Base-by-base conservation (phyloP, 2,888 invertebrate genomes). In the Drosophila subquinaria region DNA sequence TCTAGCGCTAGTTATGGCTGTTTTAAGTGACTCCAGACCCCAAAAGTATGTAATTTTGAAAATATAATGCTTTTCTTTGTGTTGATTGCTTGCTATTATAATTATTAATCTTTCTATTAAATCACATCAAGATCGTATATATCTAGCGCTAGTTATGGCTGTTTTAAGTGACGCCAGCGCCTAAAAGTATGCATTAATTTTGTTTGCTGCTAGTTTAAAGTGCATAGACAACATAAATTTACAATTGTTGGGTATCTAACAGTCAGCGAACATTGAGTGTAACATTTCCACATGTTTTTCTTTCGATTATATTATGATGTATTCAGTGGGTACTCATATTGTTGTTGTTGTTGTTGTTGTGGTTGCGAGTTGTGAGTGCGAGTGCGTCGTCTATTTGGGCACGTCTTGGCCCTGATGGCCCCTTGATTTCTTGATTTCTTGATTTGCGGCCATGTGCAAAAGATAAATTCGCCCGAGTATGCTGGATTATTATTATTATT, bases 341-440 rank as follows among this genome's bases (percentile, higher is more conserved):
- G 13, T 10, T 17, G 6, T 17, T 52, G 27, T 36, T 48, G 51
- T 56, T 17, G 47, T 27, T 68, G 23, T 63, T 23, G 15, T 63
- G n/a, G n/a, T 15, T 69, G 62, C 23, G 27, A 27, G 27, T 30
- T 30, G 30, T 8, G 30, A 23, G 17, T 68, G 23, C 59, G 62
- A 57, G 52, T 63, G 56, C 33, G 30, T 51, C 47, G 30, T 60
- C 27, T 27, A 27, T 27, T 27, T 40, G 45, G 50, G 33, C 76
- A 69, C 66, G 62, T 77, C 51, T 60, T 73, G 79, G 48, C 52
- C 66, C 53, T 57, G 64, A 36, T 69, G 52, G 51, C 62, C 78
- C 30, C 45, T 27, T 27, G 27, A 27, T 27, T 27, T 27, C 45
- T 27, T 27, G 27, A 27, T 27, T 27, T 27, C 27, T 27, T 45